Base-by-base conservation (phyloP, 2,888 invertebrate species). In the Pyrochroa serraticornis region DNA sequence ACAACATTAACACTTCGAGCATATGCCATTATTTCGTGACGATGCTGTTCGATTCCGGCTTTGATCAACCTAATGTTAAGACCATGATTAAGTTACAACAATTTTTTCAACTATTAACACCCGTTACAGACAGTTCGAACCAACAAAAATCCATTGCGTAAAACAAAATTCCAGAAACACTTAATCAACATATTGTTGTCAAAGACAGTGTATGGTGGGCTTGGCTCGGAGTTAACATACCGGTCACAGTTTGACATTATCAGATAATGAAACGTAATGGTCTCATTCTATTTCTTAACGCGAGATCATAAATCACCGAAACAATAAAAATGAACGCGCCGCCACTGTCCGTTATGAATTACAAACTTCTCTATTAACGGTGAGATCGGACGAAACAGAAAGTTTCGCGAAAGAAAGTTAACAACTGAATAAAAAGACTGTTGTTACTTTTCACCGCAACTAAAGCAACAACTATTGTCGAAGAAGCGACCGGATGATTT, bases 1-100 rank as follows among this genome's bases (percentile, higher is more conserved):
- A 56, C 49, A 49, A 50, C 43, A 42, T 31, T 36, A 43, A 43
- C 43, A 30, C 43, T 42, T 9, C 8, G 36, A 50, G 43, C 43
- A 50, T 36, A 50, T 36, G 50, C 43, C 50, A 42, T 22, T 22
- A 22, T 5, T 22, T 22, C 22, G 22, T 22, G 22, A 22, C 22
- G 22, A 2, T 22, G 22, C 22, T 5, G 22, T 22, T 22, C 22
- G 22, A 22, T 22, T 5, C 22, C 3, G 22, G 22, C 22, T 22
- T 22, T 22, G 22, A 22, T 22, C 22, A 5, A 5, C 22, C 22
- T 22, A 22, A 22, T 22, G 22, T 22, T 22, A 5, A 5, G 22
- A 22, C 5, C 22, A 22, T 22, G 22, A 22, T 22, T 22, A 5
- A 22, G 22, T 5, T 22, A 5, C 22, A 22, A 22, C 22, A 5